Base-by-base conservation (phyloP, 2,888 invertebrate genomes). In the Drosophila putrida region DNA sequence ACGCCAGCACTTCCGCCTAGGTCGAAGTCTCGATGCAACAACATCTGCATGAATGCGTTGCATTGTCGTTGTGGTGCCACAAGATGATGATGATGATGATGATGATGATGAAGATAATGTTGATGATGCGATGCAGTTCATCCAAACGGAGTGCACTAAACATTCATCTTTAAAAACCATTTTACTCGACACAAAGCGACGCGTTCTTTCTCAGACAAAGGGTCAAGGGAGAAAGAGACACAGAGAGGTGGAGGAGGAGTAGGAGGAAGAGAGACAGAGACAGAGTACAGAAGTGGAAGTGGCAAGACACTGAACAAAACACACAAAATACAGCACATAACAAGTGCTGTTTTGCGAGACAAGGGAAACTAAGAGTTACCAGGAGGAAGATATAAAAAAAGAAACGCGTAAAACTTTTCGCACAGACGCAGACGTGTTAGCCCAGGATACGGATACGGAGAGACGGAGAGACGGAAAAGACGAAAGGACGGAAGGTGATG, bases 161-260 rank as follows among this genome's bases (percentile, higher is more conserved):
- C 87, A 86, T 86, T 80, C 78, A 70, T 71, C 83, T 83, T 86
- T 75, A 75, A 74, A 86, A 88, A 83, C 61, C 89, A 87, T 88
- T 83, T 80, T 78, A 70, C 54, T 53, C 75, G 64, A 78, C 87
- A 83, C 88, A 88, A 88, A 86, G 83, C 89, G 71, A 65, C 60
- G 72, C 67, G 79, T 87, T 87, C 87, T 73, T 71, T 62, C 44
- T 38, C 55, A 47, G n/a, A 75, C 75, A 73, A 60, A 69, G 69
- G 47, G 57, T 0, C 20, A 20, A 20, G 11, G 20, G 20, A 20
- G 33, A n/a, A 6, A 15, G 39, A 31, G 39, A 15, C 10, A 11
- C 28, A 4, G 15, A 4, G 28, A 31, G 8, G 28, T 28, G 28
- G 6, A 28, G 5, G 5, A 28, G 4, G 8, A n/a, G n/a, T 1